Conservation (phyloP, 2,797 vertebrate genomes). For the Sebastes alutus region DNA sequence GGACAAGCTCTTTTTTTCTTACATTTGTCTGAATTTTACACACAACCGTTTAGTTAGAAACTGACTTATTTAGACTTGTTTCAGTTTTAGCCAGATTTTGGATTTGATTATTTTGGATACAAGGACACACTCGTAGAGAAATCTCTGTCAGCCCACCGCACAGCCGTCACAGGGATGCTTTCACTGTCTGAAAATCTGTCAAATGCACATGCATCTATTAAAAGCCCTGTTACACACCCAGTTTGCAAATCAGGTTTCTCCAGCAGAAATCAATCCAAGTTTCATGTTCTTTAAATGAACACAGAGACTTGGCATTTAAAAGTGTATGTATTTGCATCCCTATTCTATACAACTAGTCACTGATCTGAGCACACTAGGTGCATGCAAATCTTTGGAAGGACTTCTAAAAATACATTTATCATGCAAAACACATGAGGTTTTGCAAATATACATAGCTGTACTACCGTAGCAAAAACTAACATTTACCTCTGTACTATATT, state of each 20-base stretch:
- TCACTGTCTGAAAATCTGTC: not conserved
- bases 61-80: not conserved
- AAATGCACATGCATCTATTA: not conserved
- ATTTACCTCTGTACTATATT: not conserved
- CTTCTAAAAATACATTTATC: not conserved
- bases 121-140: not conserved
- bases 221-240: not conserved
- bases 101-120: not conserved
- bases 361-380: not conserved
- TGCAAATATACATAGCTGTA: too few species aligned
- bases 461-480: too few species aligned
- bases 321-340: not conserved
- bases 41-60: not conserved
- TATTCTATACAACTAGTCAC: not conserved
- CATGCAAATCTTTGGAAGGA: not conserved
- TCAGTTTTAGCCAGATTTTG: not conserved
- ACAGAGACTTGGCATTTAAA: not conserved
- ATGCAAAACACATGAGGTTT: too few species aligned
- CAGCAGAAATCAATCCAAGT: not conserved
- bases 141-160: not conserved
- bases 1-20: not conserved
- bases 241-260: not conserved
- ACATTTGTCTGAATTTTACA: not conserved
- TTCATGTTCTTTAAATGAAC: not conserved
- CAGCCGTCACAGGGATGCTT: not conserved